These are phyloP conservation scores for Picathartes gymnocephalus DNA, from an alignment of 2,113 vertebrate species.

Conservation along the genomic window DNA sequence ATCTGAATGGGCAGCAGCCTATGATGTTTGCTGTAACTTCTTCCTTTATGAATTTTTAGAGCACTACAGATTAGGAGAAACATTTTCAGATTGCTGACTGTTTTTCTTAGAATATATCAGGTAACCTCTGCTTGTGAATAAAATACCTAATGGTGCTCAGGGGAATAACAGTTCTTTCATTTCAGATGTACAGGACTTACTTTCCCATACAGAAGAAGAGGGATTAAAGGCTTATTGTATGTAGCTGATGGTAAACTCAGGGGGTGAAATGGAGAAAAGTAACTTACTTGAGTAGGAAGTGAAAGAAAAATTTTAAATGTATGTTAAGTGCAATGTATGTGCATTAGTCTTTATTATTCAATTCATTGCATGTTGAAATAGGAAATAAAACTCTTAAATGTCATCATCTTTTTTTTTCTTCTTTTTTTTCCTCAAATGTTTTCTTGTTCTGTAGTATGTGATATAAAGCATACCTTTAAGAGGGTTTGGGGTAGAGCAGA, in stretches of 20 bases:
- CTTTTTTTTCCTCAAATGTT: fast-evolving
- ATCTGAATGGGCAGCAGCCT: neutral
- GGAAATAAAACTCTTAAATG: neutral
- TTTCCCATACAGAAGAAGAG: neutral
- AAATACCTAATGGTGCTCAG: neutral
- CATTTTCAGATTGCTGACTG: neutral
- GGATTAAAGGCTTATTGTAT: neutral
- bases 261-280: neutral
- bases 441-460: neutral
- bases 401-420: neutral
- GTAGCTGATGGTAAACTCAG: neutral
- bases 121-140: neutral
- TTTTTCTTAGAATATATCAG: neutral
- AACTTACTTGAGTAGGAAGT: neutral
- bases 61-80: neutral
- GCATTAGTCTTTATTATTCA: neutral
- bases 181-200: neutral
- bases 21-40: neutral
- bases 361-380: neutral
- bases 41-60: neutral
- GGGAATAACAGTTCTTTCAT: neutral
- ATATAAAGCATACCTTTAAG: neutral
- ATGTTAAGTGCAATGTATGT: neutral
- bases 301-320: neutral
- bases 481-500: neutral